Conservation (phyloP, 2,113 vertebrate species). For the Plecotus auritus region DNA sequence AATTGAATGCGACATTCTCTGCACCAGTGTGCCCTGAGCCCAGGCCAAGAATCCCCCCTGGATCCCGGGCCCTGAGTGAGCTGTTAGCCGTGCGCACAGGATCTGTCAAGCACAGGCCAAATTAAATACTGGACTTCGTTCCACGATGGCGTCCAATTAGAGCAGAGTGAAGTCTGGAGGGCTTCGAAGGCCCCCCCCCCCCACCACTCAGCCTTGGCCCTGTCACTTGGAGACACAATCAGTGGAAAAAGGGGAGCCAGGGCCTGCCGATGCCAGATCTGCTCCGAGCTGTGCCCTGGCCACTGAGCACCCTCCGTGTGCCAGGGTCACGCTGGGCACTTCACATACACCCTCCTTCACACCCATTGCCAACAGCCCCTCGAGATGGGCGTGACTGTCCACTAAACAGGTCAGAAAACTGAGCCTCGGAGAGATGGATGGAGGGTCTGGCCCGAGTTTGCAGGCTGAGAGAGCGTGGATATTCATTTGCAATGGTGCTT, state of each 20-base stretch:
- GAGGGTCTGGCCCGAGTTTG: background rate
- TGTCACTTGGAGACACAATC: background rate
- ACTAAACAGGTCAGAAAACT: background rate
- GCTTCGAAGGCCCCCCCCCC: background rate
- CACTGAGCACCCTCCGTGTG: background rate
- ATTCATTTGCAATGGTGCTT: background rate
- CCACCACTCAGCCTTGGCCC: background rate
- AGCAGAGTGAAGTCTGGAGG: constrained; percentile 19
- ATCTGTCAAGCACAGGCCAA: constrained; percentile 71
- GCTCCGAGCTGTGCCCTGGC: rapidly evolving
- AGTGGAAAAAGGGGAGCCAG: background rate
- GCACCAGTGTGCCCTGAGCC: constrained; percentile 52
- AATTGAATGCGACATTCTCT: constrained; percentile 69
- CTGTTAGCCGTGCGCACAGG: background rate
- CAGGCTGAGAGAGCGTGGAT: background rate
- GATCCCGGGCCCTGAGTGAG: constrained; percentile 28
- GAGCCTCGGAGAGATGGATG: background rate
- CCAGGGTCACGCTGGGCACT: rapidly evolving
- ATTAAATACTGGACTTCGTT: constrained; percentile 63
- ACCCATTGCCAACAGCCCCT: background rate
- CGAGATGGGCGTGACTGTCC: background rate
- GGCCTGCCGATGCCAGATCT: background rate
- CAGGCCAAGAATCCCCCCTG: constrained; percentile 66
- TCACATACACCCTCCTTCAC: background rate
- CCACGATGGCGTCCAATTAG: constrained; percentile 61